Evolutionary conservation across 2,797 vertebrate genomes (phyloP), one percentile per base, ranked within the genome.

Genomic region (Xenentodon cancila): DNA sequence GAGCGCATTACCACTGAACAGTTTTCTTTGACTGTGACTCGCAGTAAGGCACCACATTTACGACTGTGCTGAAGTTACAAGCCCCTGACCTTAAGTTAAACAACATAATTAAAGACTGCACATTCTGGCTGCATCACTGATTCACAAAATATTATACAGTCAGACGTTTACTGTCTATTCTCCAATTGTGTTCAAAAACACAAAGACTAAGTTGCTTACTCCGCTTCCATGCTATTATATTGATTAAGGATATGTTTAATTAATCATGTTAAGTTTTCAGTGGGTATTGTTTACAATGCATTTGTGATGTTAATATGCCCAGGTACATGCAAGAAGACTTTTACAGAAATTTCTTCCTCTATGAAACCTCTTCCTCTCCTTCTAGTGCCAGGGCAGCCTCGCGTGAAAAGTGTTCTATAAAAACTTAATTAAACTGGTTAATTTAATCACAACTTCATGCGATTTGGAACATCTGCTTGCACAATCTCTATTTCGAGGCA

Each of bases 371-470:
- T 59, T 55, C 22, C 20, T 43, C 64, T 84, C 55, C 64, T 52
- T 81, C 45, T 73, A 53, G 12, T 51, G 61, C 48, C 52, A 81
- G 56, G 4, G 79, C 57, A 73, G 79, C 63, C 20, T 66, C 9
- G 49, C 81, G 84, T 89, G 82, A 91, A 91, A 90, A 80, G 57
- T 5, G 66, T 88, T 90, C 88, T 42, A 91, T 93, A 84, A 91
- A 93, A 91, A 90, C 80, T 91, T 93, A 92, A 93, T 92, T 88
- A 86, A 86, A 71, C 71, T 82, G 63, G 65, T 92, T 92, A 90
- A 92, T 91, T 91, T 81, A 59, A 43, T 63, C 75, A 84, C 87
- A 88, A 83, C 87, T 88, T 75, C 82, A 79, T 85, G 73, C 79
- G 81, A 88, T 88, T 81, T 68, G 56, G 74, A 91, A 90, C 89